Base-by-base conservation (phyloP, 1,140 invertebrate species). In the Parasteatoda tepidariorum region DNA sequence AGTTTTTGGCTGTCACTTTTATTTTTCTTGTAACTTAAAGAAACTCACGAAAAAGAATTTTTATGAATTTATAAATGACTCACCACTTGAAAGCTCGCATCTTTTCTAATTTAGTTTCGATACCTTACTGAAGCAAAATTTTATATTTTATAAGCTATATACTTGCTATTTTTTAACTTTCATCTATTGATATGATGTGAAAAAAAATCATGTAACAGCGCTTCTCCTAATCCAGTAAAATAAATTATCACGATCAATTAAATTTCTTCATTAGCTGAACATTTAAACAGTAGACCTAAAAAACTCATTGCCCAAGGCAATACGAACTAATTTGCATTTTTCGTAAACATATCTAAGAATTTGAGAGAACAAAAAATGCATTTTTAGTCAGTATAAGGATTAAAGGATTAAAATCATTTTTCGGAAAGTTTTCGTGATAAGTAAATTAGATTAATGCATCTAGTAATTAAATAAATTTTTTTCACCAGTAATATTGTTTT, bases 361-460 rank as follows among this genome's bases (percentile, higher is more conserved):
- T 68, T 26, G 34, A n/a, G 15, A 18, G 6, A 18, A 3, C 34
- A 64, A 79, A 79, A 79, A 55, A 68, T 31, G 61, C 64, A n/a
- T 55, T 68, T 62, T 41, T 62, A 62, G 55, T 13, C 61, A 79
- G 54, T 33, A 48, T 26, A 34, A 68, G 76, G 76, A 79, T 79
- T 79, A 79, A 79, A 68, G 76, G 76, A 79, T 79, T 79, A 79
- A 67, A 68, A 79, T 34, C 64, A 79, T 68, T 79, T 38, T 79
- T 41, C 30, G 76, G 57, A 79, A 67, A 79, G 61, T 68, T 79
- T 79, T 79, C 18, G 28, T 67, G 28, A 57, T 79, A 55, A 28
- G 41, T 34, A 68, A 68, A 79, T 79, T 79, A 79, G 48, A 79
- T 79, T 79, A 79, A 79, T 79, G 54, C 68, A 57, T 68, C 76